A percentile compares a stretch with the other conserved stretches of the same genome.
Conservation (phyloP, 2,888 invertebrate genomes). For the Diarsia dahlii region DNA sequence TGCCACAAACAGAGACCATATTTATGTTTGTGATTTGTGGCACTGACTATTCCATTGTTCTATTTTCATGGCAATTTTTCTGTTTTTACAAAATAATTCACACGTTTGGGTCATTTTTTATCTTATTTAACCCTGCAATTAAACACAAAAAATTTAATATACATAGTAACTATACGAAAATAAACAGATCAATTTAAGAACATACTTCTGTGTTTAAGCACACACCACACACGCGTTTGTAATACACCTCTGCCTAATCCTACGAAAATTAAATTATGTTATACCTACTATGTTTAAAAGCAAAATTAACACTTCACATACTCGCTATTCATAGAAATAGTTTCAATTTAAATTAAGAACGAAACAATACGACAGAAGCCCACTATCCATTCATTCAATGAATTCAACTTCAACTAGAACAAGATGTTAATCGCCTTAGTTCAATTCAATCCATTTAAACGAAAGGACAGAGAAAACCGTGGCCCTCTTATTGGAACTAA, state of each 20-base stretch:
- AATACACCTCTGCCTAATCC: no score
- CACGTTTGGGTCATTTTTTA: background rate
- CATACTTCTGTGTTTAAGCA: no score
- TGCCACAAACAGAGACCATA: background rate
- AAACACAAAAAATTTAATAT: no score
- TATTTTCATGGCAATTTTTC: background rate
- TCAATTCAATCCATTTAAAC: constrained; percentile 51
- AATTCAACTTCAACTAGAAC: constrained; percentile 58
- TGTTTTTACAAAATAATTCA: background rate
- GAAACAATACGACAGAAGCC: constrained; percentile 37
- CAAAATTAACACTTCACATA: background rate
- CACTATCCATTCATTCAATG: constrained; percentile 45
- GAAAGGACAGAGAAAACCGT: constrained; percentile 34
- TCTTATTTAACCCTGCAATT: background rate
- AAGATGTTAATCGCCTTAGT: constrained; percentile 61
- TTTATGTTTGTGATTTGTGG: constrained; percentile 1
- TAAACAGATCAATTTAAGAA: background rate
- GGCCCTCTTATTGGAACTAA: constrained; percentile 19
- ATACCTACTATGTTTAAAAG: background rate
- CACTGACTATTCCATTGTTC: background rate
- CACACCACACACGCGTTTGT: background rate
- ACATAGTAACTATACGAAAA: no score
- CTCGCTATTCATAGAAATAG: background rate
- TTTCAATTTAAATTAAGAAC: constrained; percentile 49
- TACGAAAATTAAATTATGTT: no score